A percentile compares a stretch with the other conserved stretches of the same genome.
Conservation (phyloP, 2,113 vertebrate species). For the Albula goreensis region DNA sequence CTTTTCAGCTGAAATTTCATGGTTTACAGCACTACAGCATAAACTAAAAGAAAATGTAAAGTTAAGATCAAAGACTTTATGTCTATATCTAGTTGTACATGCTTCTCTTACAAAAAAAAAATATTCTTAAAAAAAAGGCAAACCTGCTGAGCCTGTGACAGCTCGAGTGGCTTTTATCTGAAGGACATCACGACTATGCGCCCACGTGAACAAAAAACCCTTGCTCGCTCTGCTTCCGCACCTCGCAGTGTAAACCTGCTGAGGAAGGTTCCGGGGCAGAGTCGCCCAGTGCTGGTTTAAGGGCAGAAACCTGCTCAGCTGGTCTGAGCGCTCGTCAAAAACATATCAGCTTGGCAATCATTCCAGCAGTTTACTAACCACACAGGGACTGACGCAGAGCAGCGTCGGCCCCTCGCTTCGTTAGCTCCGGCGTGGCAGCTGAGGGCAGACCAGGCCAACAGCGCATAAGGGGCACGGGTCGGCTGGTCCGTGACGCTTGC, state of each 20-base stretch:
- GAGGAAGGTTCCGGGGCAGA: not conserved
- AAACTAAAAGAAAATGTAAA: not conserved
- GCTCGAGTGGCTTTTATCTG: not conserved
- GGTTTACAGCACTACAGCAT: not conserved
- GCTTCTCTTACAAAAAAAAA: too few relatives aligned
- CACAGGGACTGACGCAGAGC: not conserved
- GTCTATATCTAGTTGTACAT: not conserved
- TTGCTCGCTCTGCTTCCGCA: not conserved
- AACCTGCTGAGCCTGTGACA: not conserved
- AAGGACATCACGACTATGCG: not conserved
- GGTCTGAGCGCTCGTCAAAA: constrained; percentile 28
- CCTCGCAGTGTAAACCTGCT: not conserved
- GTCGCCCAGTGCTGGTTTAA: not conserved
- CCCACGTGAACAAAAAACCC: not conserved
- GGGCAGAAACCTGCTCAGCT: constrained; percentile 35
- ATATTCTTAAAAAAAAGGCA: too few relatives aligned
- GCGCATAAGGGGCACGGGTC: not conserved
- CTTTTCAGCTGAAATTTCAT: not conserved
- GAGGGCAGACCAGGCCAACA: not conserved
- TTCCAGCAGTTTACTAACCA: constrained; percentile 16
- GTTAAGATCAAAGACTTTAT: not conserved
- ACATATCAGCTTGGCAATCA: constrained; percentile 7
- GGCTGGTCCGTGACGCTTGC: not conserved
- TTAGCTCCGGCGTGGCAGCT: not conserved
- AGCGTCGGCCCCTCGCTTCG: too few relatives aligned